Base-by-base conservation (phyloP, 2,888 invertebrate genomes). In the Phyto melanocephala region DNA sequence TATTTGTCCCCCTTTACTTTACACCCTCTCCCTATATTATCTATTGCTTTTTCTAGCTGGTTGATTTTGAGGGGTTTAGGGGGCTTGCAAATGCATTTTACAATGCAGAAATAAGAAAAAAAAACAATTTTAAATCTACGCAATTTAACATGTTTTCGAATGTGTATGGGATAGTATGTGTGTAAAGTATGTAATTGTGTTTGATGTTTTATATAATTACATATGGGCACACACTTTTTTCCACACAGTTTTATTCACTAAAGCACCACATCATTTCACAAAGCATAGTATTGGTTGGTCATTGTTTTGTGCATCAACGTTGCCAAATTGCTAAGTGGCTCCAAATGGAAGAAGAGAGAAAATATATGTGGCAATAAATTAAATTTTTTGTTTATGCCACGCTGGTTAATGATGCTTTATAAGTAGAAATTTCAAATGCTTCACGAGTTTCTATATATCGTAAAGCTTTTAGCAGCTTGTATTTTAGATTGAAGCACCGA, bases 141-240 rank as follows among this genome's bases (percentile, higher is more conserved):
- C 79, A 79, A 67, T 79, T 72, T 79, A 52, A 20, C 42, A 60
- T 58, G 20, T 65, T 63, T 45, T 67, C n/a, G 37, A 40, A 47
- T 50, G 33, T 13, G n/a, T n/a, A 10, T 10, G 1, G 2, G 17
- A 5, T 35, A 15, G 45, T 54, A 42, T 50, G 45, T 35, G 54
- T n/a, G 54, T 6, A 33, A 20, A 15, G 10, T 37, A 1, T 54
- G 45, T 28, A 0, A 6, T 37, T 70, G 22, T 60, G 42, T 47
- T 42, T 24, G 17, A 33, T 52, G 13, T 52, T 24, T 5, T 15
- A 77, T 22, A 47, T 28, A 45, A 5, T 28, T n/a, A n/a, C 13
- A 33, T 2, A 15, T 28, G 28, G 28, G 28, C 6, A 70, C 20
- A 63, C 24, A 45, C 13, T 35, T 52, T 70, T 15, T 3, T 35